These are phyloP conservation scores for Hormaphis cornu DNA, from an alignment of 1,140 invertebrate genomes.

Conservation along the genomic window DNA sequence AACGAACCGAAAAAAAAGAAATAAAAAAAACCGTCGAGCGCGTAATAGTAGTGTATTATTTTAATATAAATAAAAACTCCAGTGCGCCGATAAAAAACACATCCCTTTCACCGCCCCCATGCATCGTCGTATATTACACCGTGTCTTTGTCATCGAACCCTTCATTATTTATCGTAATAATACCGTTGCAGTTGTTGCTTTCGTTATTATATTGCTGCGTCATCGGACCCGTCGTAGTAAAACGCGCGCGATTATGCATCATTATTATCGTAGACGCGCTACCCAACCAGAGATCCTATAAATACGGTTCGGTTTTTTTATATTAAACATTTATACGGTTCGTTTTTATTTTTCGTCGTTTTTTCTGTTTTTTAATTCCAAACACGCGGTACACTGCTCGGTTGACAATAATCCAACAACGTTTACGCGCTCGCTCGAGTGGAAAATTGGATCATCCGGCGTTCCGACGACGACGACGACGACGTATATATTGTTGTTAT, in stretches of 20 bases:
- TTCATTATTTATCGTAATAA: not conserved
- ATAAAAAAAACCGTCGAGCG: not conserved
- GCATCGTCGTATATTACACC: not conserved
- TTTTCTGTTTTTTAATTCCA: not conserved
- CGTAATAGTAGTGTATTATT: too few relatives aligned
- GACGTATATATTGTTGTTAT: too few relatives aligned
- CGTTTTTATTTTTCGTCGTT: not conserved
- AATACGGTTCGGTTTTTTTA: not conserved
- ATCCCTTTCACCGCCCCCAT: not conserved
- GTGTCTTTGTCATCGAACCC: not conserved
- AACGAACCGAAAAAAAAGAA: not conserved
- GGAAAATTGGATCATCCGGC: slow-evolving; percentile 29
- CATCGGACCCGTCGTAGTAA: not conserved
- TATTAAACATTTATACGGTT: slow-evolving; percentile 2
- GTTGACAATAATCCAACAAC: slow-evolving; percentile 29
- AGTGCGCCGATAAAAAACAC: not conserved
- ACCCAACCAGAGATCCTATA: slow-evolving; percentile 26
- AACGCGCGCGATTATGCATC: not conserved
- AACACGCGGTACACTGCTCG: not conserved
- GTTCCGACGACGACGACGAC: too few relatives aligned
- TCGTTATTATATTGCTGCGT: not conserved
- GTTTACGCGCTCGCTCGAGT: slow-evolving; percentile 25
- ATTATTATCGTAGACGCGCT: not conserved
- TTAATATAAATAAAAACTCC: not conserved
- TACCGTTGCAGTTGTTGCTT: too few relatives aligned